phyloP scores from a whole-genome alignment of 2,113 vertebrate species.

The Platycercus adscitus region DNA sequence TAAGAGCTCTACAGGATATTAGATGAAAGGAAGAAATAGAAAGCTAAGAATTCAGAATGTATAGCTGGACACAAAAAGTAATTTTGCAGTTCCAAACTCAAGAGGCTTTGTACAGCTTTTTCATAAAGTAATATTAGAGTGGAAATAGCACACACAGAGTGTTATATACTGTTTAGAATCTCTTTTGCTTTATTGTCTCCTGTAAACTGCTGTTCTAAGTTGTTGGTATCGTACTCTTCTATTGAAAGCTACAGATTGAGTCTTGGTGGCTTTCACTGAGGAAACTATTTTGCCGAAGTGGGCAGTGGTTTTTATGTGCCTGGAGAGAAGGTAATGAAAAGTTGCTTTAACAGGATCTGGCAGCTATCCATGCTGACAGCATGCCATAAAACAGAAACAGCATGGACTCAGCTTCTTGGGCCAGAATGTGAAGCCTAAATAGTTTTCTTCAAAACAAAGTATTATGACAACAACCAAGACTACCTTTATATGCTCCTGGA shows the following conservation, averaged over 20 bases:
- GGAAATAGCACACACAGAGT: neutral
- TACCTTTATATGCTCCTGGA: neutral
- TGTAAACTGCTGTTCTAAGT: neutral
- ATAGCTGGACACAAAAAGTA: neutral
- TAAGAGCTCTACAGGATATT: neutral
- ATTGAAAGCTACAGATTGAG: neutral
- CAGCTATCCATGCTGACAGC: neutral
- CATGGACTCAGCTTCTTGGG: neutral
- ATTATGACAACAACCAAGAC: neutral
- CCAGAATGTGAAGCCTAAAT: neutral
- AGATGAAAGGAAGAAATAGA: neutral
- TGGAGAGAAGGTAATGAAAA: slow-evolving; percentile 6
- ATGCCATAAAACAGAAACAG: slow-evolving; percentile 3
- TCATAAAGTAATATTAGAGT: neutral
- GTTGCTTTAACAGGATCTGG: neutral
- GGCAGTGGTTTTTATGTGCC: neutral
- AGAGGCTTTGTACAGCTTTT: slow-evolving; percentile 9
- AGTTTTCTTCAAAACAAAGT: neutral
- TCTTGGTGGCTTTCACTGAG: neutral
- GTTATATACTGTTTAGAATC: neutral
- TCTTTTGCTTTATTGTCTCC: neutral
- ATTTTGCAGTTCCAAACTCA: neutral
- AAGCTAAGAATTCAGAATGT: neutral
- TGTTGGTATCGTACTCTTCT: neutral
- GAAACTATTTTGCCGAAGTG: neutral